Base-by-base conservation (phyloP, 2,113 vertebrate genomes). In the Peromyscus polionotus region DNA sequence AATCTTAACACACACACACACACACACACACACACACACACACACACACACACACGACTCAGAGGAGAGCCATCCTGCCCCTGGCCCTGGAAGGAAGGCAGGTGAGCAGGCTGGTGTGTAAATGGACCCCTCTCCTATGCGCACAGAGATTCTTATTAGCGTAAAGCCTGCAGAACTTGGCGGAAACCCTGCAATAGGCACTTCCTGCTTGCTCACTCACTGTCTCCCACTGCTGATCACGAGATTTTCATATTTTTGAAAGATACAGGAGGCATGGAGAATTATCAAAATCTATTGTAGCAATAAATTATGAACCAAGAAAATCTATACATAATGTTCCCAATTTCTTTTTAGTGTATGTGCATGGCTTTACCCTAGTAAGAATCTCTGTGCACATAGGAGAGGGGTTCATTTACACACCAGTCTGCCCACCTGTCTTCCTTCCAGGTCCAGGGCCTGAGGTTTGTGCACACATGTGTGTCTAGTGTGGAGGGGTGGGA, bases 211-310 rank as follows among this genome's bases (percentile, higher is more conserved):
- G 97, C 88, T 89, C 94, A 93, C 67, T 54, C 95, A 79, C 26
- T 1, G 0, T 48, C 91, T 94, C 57, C 94, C 92, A 88, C 28
- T 88, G 28, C 11, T 72, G 96, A 96, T 94, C 94, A 42, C 94
- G 31, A 57, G 79, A 95, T 94, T 98, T 95, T 72, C 67, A 87
- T 96, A 95, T 1, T 98, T 97, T 95, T 0, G 0, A 97, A 93
- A 97, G 97, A 97, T 93, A 97, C 91, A 90, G 90, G 85, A 88
- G 97, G 81, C 42, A 1, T 10, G 39, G 84, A 95, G 93, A 98
- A 98, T 98, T 97, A 97, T 98, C 97, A 88, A 97, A 98, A 93
- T 57, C 84, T 20, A 92, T 94, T 83, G 79, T 0, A 94, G 97
- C 19, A 1, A 95, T 96, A 83, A 83, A 59, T 94, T 92, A 67